Base-by-base conservation (phyloP, 2,888 invertebrate species). In the Hydriomena furcata region DNA sequence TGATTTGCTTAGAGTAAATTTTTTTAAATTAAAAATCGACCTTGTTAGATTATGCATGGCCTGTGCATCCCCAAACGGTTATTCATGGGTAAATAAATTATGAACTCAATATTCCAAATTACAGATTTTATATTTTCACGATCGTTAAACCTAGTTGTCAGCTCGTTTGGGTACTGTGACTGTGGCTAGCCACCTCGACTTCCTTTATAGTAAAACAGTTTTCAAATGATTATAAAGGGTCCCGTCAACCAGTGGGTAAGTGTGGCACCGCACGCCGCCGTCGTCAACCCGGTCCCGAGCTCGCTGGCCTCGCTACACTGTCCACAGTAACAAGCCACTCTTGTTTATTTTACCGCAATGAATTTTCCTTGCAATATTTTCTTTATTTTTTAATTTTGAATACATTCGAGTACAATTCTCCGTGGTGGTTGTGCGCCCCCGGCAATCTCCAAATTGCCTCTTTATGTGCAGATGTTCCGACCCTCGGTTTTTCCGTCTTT, bases 371-470 rank as follows among this genome's bases (percentile, higher is more conserved):
- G 79, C 80, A 82, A 84, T 85, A 86, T 88, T 87, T 85, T 79
- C 77, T 81, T 76, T 79, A 76, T 83, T 86, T 86, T 82, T 82
- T 85, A 84, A 87, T 85, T 87, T 88, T 86, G 87, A 86, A 88
- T 90, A 89, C 87, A 85, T 89, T 86, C 78, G 80, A 87, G 82
- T 79, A 87, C 85, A 87, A 88, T 88, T 84, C 86, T 79, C 79
- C 75, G 80, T 79, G 82, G 80, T 79, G 79, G 88, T 76, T 74
- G 84, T 77, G 72, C 84, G 88, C 88, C 89, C 84, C 82, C 82
- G 88, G 89, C 89, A 90, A 90, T 90, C 83, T 88, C 82, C 88
- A 90, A 90, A 90, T 90, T 90, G 89, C 89, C 89, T 89, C 88
- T 90, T 90, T 90, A 88, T 89, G 88, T 87, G 84, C 88, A 88